Conservation (phyloP, 2,797 vertebrate species). For the Cossypha heuglini region DNA sequence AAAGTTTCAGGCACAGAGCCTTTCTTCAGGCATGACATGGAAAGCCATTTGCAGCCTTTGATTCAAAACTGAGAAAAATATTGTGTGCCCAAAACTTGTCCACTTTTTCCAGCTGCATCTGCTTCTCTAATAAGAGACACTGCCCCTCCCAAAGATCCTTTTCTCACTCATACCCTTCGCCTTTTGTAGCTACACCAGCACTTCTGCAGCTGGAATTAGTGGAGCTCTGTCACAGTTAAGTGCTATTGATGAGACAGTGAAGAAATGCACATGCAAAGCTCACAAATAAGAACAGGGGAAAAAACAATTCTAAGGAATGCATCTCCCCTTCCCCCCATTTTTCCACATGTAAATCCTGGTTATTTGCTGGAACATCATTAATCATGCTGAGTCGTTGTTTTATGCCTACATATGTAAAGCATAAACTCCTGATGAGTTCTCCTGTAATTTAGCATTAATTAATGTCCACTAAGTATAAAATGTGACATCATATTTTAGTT, state of each 20-base stretch:
- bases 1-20: background rate
- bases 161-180: rapidly evolving
- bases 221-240: background rate
- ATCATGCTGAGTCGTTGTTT: conserved; percentile 9
- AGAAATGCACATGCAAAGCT: background rate
- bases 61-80: background rate
- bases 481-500: conserved; percentile 36
- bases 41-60: background rate
- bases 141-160: background rate
- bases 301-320: background rate
- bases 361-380: conserved; percentile 23
- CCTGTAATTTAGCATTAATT: conserved; percentile 40
- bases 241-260: background rate
- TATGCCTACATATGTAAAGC: conserved; percentile 30
- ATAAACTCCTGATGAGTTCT: conserved; percentile 20
- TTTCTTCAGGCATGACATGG: background rate
- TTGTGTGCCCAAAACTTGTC: background rate
- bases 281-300: background rate
- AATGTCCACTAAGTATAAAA: conserved; percentile 48
- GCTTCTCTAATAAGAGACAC: background rate
- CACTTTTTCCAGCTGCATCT: conserved; percentile 11
- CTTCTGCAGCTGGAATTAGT: background rate
- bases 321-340: background rate
- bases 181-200: background rate
- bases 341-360: background rate